Base-by-base conservation (phyloP, 2,888 invertebrate genomes). In the Diaperis boleti region DNA sequence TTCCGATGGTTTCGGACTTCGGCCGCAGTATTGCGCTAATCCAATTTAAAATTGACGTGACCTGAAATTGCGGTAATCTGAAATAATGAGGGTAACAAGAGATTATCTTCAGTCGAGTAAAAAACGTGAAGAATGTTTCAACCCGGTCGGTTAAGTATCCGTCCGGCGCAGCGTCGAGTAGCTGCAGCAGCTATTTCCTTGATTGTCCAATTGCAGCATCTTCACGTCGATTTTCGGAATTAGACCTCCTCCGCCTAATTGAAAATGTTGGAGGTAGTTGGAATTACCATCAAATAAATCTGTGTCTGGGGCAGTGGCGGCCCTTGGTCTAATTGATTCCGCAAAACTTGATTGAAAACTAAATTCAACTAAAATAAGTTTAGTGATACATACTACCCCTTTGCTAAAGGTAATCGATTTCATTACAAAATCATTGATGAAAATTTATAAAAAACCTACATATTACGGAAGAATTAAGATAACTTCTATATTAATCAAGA, bases 11-110 rank as follows among this genome's bases (percentile, higher is more conserved):
- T 56, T 44, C 44, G 8, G 29, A 2, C n/a, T 26, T 13, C 26
- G 14, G 14, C 1, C 29, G 29, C 20, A n/a, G 29, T 29, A 54
- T 54, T 54, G 29, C 22, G 4, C 35, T 45, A 56, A 56, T 56
- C 56, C 56, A 56, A 56, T 56, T 56, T 56, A 42, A 42, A 33
- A 54, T 54, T 54, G 54, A 54, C 54, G 54, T 54, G 54, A 54
- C 54, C 54, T 52, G 39, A 39, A 52, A 37, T 6, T 15, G 20
- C 18, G 14, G 26, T 54, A 54, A 54, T 54, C 54, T 26, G 41
- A 29, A 41, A 41, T 54, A 54, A 54, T 54, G 54, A 54, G 41
- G 54, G 54, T 54, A 54, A 54, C 54, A 41, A 54, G 54, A 54
- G 41, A 41, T 54, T 54, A 54, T 41, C 41, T 13, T 10, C 6